phyloP scores from a whole-genome alignment of 2,888 invertebrate genomes.

The Pammene fasciana region DNA sequence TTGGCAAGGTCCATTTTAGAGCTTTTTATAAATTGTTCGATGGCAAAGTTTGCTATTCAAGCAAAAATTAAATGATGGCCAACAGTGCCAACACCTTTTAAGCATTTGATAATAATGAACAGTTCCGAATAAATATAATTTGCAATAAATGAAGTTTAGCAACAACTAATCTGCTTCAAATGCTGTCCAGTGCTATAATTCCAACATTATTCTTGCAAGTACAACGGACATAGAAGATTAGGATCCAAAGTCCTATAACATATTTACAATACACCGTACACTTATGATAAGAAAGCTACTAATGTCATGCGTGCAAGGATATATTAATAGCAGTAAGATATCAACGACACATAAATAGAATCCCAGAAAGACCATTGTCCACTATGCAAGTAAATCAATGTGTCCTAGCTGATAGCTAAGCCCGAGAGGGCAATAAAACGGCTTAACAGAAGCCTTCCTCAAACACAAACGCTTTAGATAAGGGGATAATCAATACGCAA shows the following conservation, averaged over 20 bases:
- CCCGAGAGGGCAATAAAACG: constrained; percentile 63
- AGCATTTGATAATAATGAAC: too few species aligned
- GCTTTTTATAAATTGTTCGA: neutral
- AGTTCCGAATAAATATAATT: too few species aligned
- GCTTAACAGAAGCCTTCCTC: constrained; percentile 62
- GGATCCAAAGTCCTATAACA: too few species aligned
- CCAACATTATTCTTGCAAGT: too few species aligned
- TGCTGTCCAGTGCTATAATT: too few species aligned
- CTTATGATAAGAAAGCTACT: too few species aligned
- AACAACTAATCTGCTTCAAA: too few species aligned
- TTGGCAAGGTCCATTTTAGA: neutral
- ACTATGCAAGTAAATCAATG: constrained; percentile 56
- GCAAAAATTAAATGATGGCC: neutral
- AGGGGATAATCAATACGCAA: constrained; percentile 65
- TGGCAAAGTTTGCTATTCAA: neutral
- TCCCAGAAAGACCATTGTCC: constrained; percentile 32
- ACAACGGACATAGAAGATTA: too few species aligned
- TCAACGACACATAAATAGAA: constrained; percentile 13
- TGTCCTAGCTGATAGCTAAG: constrained; percentile 53
- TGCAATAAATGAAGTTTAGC: too few species aligned
- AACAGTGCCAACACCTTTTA: neutral
- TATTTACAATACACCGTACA: too few species aligned
- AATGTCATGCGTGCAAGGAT: neutral
- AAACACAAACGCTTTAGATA: constrained; percentile 65
- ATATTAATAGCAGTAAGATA: constrained; percentile 19